These are phyloP conservation scores for Sylvilagus bachmani DNA, from an alignment of 2,113 vertebrate species.

Conservation along the genomic window DNA sequence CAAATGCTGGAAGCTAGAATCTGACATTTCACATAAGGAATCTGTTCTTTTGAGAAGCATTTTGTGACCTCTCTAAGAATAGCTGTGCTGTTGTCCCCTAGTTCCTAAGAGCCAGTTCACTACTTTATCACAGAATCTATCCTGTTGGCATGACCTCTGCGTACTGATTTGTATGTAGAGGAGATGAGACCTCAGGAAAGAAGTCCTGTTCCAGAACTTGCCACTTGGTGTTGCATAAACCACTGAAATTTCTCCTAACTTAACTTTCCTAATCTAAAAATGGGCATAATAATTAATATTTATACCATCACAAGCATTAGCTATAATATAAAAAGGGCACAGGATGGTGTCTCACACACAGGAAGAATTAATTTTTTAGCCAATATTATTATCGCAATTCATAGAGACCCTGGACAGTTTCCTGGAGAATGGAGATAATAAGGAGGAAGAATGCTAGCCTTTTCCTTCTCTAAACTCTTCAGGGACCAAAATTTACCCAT, in stretches of 20 bases:
- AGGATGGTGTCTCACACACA: not conserved
- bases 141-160: not conserved
- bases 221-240: not conserved
- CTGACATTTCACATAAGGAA: not conserved
- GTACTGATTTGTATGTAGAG: not conserved
- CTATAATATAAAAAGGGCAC: not conserved
- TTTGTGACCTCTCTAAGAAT: not conserved
- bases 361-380: conserved; percentile 20
- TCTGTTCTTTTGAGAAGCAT: not conserved
- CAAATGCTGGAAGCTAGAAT: not conserved
- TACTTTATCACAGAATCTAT: not conserved
- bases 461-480: not conserved
- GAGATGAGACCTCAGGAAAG: not conserved
- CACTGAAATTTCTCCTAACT: conserved; percentile 12
- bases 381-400: not conserved
- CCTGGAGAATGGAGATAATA: not conserved
- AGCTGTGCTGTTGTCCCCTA: not conserved
- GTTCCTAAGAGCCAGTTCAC: not conserved
- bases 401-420: not conserved
- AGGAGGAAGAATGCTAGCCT: not conserved
- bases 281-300: not conserved
- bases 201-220: not conserved
- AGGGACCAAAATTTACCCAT: not conserved
- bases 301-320: not conserved
- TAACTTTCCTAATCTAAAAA: conserved; percentile 10